Evolutionary conservation across 2,888 invertebrate genomes (phyloP).

Genomic region (Acanthosepion esculentum): DNA sequence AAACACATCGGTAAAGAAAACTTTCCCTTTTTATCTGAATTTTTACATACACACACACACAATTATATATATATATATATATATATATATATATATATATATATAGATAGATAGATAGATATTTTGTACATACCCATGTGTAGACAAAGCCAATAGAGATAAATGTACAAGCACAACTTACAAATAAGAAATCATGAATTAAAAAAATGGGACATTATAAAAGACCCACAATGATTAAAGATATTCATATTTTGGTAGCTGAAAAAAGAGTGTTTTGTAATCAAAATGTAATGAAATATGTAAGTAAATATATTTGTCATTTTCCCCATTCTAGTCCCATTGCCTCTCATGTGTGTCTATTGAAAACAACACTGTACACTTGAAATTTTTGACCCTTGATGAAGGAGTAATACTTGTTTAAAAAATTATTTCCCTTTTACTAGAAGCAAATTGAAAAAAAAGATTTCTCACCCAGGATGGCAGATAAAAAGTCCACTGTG

Average conservation of each 20-base stretch:
- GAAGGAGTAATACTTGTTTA: neutral
- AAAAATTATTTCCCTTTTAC: neutral
- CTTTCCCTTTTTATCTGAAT: too few species aligned
- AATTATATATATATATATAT: too few species aligned
- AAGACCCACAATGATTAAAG: neutral
- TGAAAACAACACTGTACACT: neutral
- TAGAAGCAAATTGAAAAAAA: neutral
- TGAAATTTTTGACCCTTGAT: neutral
- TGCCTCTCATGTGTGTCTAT: neutral
- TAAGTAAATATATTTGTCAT: constrained; percentile 20
- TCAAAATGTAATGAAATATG: neutral
- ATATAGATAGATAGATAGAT: neutral
- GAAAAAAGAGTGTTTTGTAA: neutral
- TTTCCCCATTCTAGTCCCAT: neutral
- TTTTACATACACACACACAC: too few species aligned
- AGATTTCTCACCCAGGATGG: neutral
- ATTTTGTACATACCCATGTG: neutral
- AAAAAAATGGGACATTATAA: constrained; percentile 6
- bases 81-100: neutral
- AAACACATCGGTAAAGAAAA: too few species aligned
- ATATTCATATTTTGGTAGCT: neutral
- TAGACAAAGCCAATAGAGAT: neutral
- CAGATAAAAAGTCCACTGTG: neutral
- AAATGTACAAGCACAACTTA: neutral
- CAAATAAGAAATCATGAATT: neutral